A percentile compares a stretch with the other conserved stretches of the same genome.
Conservation (phyloP, 1,140 invertebrate species). For the Euura lappo region DNA sequence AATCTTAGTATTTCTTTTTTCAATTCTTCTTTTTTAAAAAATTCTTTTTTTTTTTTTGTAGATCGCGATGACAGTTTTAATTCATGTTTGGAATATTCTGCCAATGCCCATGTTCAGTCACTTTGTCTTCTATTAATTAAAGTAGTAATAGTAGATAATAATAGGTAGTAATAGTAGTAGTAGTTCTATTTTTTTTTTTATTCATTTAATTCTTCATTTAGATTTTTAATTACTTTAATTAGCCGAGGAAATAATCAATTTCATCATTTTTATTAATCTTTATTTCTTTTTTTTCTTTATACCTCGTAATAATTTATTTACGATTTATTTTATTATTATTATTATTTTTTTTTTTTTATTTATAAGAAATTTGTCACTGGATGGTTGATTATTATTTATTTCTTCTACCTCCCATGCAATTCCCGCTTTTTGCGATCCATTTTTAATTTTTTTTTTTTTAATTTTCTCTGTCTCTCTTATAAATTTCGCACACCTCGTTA, state of each 20-base stretch:
- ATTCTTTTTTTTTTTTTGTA: background rate
- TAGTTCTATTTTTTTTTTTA: background rate
- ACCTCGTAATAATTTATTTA: slow-evolving; percentile 25
- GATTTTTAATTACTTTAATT: slow-evolving; percentile 34
- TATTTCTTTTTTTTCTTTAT: too few species aligned
- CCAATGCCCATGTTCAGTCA: slow-evolving; percentile 40
- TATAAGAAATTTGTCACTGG: background rate
- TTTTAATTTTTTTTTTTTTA: background rate
- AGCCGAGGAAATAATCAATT: slow-evolving; percentile 19
- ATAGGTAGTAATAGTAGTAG: background rate
- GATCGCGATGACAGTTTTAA: slow-evolving; percentile 32
- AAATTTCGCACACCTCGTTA: background rate
- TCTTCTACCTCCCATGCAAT: background rate
- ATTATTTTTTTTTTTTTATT: background rate
- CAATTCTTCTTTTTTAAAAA: too few species aligned
- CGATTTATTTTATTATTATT: background rate
- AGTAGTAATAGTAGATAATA: background rate
- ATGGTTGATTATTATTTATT: background rate
- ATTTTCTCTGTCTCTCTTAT: background rate
- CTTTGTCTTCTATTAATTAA: slow-evolving; percentile 16
- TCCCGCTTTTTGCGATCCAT: background rate
- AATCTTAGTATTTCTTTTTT: too few species aligned
- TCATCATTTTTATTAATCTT: too few species aligned
- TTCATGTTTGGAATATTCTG: slow-evolving; percentile 38
- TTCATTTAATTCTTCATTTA: slow-evolving; percentile 11